Percentiles rank a stretch among this genome's conserved stretches.
Evolutionary conservation across 2,113 vertebrate genomes (phyloP).

Genomic region (Felis chaus): DNA sequence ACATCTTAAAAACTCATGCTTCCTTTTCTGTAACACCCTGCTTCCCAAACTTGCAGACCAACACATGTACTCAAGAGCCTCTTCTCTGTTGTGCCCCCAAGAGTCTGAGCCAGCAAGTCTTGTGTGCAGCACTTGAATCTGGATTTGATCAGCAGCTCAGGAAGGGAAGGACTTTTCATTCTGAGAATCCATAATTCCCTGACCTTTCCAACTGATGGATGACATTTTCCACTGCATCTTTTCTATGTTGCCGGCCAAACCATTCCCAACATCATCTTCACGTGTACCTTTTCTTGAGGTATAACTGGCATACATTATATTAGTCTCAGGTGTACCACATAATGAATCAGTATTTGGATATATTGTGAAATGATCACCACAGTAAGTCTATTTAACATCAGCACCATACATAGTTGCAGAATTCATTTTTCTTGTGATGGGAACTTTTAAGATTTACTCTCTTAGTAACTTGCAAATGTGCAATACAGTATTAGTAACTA

Average conservation of each 20-base stretch:
- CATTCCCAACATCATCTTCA: background rate
- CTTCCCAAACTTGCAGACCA: background rate
- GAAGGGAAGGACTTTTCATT: background rate
- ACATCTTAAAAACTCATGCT: background rate
- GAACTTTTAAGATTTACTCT: background rate
- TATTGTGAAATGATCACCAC: background rate
- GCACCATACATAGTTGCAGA: background rate
- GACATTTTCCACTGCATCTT: background rate
- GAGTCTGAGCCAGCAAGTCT: background rate
- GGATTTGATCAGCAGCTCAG: background rate
- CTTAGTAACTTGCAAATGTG: background rate
- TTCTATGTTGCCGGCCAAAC: rapidly evolving
- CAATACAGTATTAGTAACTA: background rate
- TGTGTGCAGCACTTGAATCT: rapidly evolving
- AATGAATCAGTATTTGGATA: background rate
- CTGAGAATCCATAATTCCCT: background rate
- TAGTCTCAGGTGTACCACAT: background rate
- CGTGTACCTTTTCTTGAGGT: rapidly evolving
- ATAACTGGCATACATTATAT: background rate
- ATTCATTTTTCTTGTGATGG: background rate
- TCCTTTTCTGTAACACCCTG: background rate
- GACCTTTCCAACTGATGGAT: background rate
- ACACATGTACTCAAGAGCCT: rapidly evolving
- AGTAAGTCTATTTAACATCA: background rate
- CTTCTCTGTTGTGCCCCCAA: background rate